These are phyloP conservation scores for Sebastes dallii DNA, from an alignment of 2,797 vertebrate species.

Conservation along the genomic window DNA sequence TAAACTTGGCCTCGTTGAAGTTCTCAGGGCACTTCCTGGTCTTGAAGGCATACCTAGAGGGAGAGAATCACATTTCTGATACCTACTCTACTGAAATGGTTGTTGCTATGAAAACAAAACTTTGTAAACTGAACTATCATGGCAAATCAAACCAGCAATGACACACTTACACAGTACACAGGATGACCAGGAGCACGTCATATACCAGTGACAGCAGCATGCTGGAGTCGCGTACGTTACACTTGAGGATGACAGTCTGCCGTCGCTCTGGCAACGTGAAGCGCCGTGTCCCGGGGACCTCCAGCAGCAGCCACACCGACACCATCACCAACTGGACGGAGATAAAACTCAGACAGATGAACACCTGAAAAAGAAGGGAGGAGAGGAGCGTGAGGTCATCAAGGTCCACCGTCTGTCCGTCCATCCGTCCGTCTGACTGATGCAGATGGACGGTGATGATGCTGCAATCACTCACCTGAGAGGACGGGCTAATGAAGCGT, in stretches of 20 bases:
- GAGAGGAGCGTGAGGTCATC: slow-evolving; percentile 6
- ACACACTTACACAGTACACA: slow-evolving; percentile 92
- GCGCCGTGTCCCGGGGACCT: slow-evolving; percentile 92
- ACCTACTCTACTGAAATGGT: not conserved
- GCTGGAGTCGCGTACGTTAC: slow-evolving; percentile 96
- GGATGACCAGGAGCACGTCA: slow-evolving; percentile 94
- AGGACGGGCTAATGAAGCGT: slow-evolving; percentile 97
- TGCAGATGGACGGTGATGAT: slow-evolving; percentile 32
- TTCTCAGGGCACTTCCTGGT: slow-evolving; percentile 99
- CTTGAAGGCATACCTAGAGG: slow-evolving; percentile 91
- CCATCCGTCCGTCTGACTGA: slow-evolving; percentile 35
- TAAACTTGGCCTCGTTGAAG: slow-evolving; percentile 99
- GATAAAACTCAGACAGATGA: slow-evolving; percentile 97
- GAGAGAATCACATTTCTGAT: slow-evolving; percentile 5
- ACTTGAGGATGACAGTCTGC: slow-evolving; percentile 97
- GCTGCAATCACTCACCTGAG: slow-evolving; percentile 82
- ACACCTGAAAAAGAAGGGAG: slow-evolving; percentile 76
- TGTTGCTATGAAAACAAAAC: not conserved
- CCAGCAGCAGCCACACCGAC: slow-evolving; percentile 94
- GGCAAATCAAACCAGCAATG: not conserved
- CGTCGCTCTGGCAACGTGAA: slow-evolving; percentile 93
- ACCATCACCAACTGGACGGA: slow-evolving; percentile 94
- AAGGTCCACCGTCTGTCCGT: slow-evolving; percentile 18
- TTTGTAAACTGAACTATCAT: not conserved
- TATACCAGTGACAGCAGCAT: slow-evolving; percentile 97